Evolutionary conservation across 2,888 invertebrate genomes (phyloP), one percentile per base, ranked within the genome.

Genomic region (Heterodera filipjevi): DNA sequence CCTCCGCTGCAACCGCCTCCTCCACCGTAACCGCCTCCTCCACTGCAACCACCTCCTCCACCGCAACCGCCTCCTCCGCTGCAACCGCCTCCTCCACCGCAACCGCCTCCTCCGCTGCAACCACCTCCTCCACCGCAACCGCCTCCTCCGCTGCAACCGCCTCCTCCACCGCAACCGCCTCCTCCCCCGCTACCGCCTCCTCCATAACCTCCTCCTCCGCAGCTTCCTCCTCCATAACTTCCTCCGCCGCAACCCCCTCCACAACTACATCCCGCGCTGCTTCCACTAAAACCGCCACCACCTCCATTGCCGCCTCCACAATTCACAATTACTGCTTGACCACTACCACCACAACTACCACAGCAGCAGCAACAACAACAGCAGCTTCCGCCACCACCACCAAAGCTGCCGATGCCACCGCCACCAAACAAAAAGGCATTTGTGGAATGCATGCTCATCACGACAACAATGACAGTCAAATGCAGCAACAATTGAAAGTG

Each of bases 391-490:
- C 77, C 77, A n/a, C 71, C 77, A n/a, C 77, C 59, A 10, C 59
- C 59, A 27, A 59, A 59, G 1, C 59, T 27, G 59, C 59, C 59
- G 27, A 59, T 59, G 59, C 59, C 59, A 59, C 59, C 59, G 70
- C 77, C 77, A 8, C 77, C 77, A 53, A 77, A 77, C 33, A 77
- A 72, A 33, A 77, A 53, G 22, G 77, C 77, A 53, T 77, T 59
- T n/a, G 35, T 53, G n/a, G 35, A 44, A 73, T 32, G 35, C 3
- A 68, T 68, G 32, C 14, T 35, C 33, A 59, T 59, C 22, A 19
- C 27, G 27, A 71, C 8, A n/a, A 71, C 30, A 64, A 35, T 35
- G 27, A 59, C 46, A 75, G 30, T 35, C 49, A 59, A 64, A 75
- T 32, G 19, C 33, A 53, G 74, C 30, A 22, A 30, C 53, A 73